Base-by-base conservation (phyloP, 2,113 vertebrate species). In the Psephotus haematonotus region DNA sequence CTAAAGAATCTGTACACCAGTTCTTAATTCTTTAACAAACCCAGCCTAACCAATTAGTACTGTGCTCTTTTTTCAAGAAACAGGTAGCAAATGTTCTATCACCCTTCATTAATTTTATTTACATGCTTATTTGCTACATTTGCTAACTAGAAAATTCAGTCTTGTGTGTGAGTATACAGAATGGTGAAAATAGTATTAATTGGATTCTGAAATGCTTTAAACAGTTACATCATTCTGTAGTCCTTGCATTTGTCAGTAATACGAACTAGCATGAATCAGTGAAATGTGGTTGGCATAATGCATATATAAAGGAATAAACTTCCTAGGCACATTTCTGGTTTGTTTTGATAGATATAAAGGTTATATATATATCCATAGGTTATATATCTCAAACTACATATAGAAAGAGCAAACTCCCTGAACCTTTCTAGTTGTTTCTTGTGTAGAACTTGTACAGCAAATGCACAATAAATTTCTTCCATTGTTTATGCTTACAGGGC, bases 31-130 rank as follows among this genome's bases (percentile, higher is more conserved):
- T 31, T 29, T 76, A 29, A 55, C 59, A 82, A 88, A 33, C 2
- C 2, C 14, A 65, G 7, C 17, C 53, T 75, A 44, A 29, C 49
- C n/a, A 75, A 49, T 44, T 70, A 74, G 29, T 57, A 53, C 20
- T 90, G 6, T 67, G 20, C 15, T 92, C 2, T 29, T 52, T 87
- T 89, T 83, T 82, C 46, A 46, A 90, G 44, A 13, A 88, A 60
- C 22, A 18, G 3, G 46, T 37, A 57, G 35, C 1, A 2, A 53
- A 47, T 15, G 6, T 90, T 20, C 57, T 87, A 79, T 59, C 47
- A 46, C 77, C 83, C 92, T 94, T 65, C 31, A 80, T 59, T 81
- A 93, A 49, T 86, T 90, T 75, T 86, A 68, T 75, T 90, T 85
- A 18, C 71, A 41, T 90, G 62, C 25, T 33, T 29, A 43, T 76